Percentiles rank a stretch among this genome's conserved stretches.
phyloP scores from a whole-genome alignment of 2,113 vertebrate genomes.

The Zapus hudsonius region DNA sequence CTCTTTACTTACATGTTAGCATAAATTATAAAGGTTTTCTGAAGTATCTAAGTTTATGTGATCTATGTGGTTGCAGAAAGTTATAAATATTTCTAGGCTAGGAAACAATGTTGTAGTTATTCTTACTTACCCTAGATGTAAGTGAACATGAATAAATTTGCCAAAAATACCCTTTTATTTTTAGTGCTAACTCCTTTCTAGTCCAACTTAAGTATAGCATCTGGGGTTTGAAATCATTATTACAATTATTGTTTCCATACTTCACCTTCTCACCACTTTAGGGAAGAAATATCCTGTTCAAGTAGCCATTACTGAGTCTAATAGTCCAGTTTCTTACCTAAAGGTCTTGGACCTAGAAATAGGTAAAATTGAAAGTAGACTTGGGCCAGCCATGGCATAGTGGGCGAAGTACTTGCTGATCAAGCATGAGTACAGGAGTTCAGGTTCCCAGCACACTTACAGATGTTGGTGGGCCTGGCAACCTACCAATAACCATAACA shows the following conservation, averaged over 20 bases:
- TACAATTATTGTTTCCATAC: background rate
- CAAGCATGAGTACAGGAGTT: too few relatives aligned
- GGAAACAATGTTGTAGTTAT: background rate
- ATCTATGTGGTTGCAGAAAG: background rate
- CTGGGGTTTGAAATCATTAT: background rate
- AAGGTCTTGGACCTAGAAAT: background rate
- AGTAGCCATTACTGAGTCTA: background rate
- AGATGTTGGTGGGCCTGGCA: too few relatives aligned
- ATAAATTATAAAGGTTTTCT: background rate
- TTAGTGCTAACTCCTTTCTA: constrained; percentile 11
- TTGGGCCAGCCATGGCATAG: too few relatives aligned
- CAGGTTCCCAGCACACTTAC: too few relatives aligned
- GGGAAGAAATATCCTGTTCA: background rate
- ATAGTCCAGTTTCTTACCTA: background rate
- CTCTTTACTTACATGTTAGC: background rate
- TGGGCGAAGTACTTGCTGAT: too few relatives aligned
- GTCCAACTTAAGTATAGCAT: background rate
- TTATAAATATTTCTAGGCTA: background rate
- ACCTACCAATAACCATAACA: too few relatives aligned
- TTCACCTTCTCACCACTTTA: background rate
- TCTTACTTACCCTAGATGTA: background rate
- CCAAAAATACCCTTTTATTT: background rate
- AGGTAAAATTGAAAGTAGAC: background rate
- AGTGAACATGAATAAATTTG: background rate
- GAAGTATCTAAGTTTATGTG: background rate